These are phyloP conservation scores for Pygoscelis adeliae DNA, from an alignment of 2,113 vertebrate species.

Conservation along the genomic window DNA sequence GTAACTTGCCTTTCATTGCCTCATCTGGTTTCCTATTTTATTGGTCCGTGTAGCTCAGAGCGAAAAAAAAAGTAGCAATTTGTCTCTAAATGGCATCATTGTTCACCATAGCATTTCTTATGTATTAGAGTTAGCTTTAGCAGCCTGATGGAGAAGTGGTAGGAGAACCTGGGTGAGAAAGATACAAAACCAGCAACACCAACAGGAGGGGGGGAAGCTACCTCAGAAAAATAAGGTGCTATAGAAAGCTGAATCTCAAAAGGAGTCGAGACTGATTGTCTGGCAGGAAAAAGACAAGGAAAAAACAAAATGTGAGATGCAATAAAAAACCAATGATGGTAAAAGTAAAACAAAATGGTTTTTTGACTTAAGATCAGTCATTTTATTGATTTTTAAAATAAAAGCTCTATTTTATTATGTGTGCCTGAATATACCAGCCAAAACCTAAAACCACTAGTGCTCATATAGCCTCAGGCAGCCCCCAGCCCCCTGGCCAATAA, in stretches of 20 bases:
- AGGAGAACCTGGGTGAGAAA: not conserved
- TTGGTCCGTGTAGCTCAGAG: not conserved
- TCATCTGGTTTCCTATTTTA: not conserved
- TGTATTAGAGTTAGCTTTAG: not conserved
- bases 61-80: not conserved
- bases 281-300: not conserved
- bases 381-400: slow-evolving; percentile 74
- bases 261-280: not conserved
- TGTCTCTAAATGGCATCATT: not conserved
- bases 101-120: not conserved
- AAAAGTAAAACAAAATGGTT: slow-evolving; percentile 48
- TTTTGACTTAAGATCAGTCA: slow-evolving; percentile 61
- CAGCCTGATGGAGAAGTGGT: not conserved
- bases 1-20: not conserved
- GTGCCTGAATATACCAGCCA: slow-evolving; percentile 58
- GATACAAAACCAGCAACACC: not conserved
- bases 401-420: slow-evolving; percentile 59
- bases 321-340: slow-evolving; percentile 25
- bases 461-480: not conserved
- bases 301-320: slow-evolving; percentile 26
- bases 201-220: not conserved
- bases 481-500: slow-evolving; percentile 56
- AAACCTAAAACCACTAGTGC: slow-evolving; percentile 36
- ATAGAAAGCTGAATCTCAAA: not conserved
- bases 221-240: not conserved